A percentile compares a stretch with the other conserved stretches of the same genome.
Conservation (phyloP, 2,797 vertebrate genomes). For the Streptopelia turtur region DNA sequence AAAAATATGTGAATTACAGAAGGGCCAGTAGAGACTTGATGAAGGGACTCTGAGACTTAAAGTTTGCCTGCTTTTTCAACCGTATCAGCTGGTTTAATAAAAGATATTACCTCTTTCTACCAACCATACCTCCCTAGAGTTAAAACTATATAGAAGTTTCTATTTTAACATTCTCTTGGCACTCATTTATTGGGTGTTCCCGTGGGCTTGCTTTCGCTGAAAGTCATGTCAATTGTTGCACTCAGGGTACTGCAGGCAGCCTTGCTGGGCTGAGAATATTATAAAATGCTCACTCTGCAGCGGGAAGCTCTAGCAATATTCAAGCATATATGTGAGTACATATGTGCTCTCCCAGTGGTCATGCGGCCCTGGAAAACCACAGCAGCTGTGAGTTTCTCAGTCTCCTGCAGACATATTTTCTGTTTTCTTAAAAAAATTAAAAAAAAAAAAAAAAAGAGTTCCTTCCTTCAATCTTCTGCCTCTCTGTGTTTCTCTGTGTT, state of each 20-base stretch:
- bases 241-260: background rate
- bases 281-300: background rate
- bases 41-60: conserved; percentile 14
- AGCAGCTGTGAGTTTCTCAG: background rate
- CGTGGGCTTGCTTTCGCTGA: background rate
- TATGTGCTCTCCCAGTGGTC: background rate
- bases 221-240: background rate
- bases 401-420: background rate
- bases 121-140: background rate
- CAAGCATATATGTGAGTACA: too few species aligned
- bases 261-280: background rate
- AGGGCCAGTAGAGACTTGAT: background rate
- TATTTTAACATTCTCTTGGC: conserved; percentile 21
- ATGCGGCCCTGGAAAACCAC: background rate
- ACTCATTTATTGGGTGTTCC: background rate
- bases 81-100: conserved; percentile 20
- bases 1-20: conserved; percentile 9
- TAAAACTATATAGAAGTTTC: background rate
- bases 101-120: conserved; percentile 23
- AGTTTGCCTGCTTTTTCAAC: conserved; percentile 35
- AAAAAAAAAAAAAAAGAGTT: background rate
- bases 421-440: background rate
- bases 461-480: background rate
- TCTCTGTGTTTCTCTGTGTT: background rate
- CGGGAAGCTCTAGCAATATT: background rate